phyloP scores from a whole-genome alignment of 2,888 invertebrate species.

The Sarcophaga rosellei region DNA sequence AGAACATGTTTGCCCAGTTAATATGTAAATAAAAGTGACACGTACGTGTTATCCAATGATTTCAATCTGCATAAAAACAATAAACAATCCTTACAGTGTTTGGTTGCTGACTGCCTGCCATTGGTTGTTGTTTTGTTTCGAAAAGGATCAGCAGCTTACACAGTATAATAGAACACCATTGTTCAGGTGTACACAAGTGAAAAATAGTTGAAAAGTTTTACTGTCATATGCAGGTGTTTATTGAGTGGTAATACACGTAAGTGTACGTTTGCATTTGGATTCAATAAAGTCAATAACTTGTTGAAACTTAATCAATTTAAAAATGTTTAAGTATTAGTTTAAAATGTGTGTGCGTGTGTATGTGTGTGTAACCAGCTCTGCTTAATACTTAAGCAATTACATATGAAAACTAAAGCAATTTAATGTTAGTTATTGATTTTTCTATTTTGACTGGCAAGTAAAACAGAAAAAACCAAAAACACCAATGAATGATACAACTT shows the following conservation, averaged over 20 bases:
- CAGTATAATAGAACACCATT: background rate
- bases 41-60: slow-evolving; percentile 64
- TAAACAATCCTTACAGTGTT: slow-evolving; percentile 21
- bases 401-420: slow-evolving; percentile 5
- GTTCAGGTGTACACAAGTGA: slow-evolving; percentile 11
- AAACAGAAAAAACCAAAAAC: background rate
- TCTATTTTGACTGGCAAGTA: slow-evolving; percentile 20
- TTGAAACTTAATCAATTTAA: slow-evolving; percentile 52
- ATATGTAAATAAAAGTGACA: slow-evolving; percentile 52
- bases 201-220: slow-evolving; percentile 20
- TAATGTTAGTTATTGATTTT: slow-evolving; percentile 30
- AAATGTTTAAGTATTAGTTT: background rate
- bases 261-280: slow-evolving; percentile 4
- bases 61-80: slow-evolving; percentile 62
- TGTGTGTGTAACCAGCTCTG: background rate
- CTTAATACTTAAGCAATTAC: background rate
- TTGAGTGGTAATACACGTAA: slow-evolving; percentile 16
- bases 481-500: background rate
- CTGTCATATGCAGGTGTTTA: slow-evolving; percentile 38
- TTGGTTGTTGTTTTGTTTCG: background rate
- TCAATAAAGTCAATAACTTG: slow-evolving; percentile 38
- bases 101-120: background rate
- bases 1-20: background rate
- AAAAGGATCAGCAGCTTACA: background rate
- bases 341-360: background rate